Percentiles rank a stretch among this genome's conserved stretches.
Evolutionary conservation across 2,797 vertebrate species (phyloP).

Genomic region (Limnodromus scolopaceus): DNA sequence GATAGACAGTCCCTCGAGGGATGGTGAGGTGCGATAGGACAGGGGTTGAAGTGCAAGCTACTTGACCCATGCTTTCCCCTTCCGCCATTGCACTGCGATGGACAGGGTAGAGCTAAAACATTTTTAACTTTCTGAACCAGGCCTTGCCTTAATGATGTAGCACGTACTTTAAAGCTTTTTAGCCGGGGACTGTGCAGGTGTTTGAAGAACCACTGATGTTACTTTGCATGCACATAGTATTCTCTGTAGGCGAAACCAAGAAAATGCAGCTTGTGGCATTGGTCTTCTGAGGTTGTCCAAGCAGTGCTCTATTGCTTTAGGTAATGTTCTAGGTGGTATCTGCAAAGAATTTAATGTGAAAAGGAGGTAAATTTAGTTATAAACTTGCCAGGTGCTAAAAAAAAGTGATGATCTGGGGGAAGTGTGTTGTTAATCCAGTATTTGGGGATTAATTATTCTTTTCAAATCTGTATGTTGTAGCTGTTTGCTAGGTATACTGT

Average conservation of each 20-base stretch:
- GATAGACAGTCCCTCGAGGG: rapidly evolving
- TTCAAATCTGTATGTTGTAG: neutral
- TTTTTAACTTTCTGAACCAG: neutral
- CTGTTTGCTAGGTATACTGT: conserved; percentile 14
- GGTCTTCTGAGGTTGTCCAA: neutral
- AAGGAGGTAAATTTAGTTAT: neutral
- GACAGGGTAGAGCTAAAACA: neutral
- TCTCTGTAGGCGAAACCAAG: neutral
- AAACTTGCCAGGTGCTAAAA: neutral
- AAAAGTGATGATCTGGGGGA: neutral
- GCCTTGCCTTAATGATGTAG: neutral
- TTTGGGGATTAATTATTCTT: conserved; percentile 14
- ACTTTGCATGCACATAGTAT: neutral
- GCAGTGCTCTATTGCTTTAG: neutral
- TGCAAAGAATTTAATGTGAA: neutral
- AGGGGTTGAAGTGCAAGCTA: neutral
- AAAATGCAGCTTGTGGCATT: neutral
- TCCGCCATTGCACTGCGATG: neutral
- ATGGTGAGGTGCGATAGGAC: neutral
- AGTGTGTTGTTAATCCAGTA: conserved; percentile 3
- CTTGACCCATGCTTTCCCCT: neutral
- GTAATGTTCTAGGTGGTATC: neutral
- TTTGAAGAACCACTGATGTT: neutral
- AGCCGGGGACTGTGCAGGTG: neutral
- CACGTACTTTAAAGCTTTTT: neutral